Base-by-base conservation (phyloP, 1,140 invertebrate species). In the Thalassaphorura encarpata region DNA sequence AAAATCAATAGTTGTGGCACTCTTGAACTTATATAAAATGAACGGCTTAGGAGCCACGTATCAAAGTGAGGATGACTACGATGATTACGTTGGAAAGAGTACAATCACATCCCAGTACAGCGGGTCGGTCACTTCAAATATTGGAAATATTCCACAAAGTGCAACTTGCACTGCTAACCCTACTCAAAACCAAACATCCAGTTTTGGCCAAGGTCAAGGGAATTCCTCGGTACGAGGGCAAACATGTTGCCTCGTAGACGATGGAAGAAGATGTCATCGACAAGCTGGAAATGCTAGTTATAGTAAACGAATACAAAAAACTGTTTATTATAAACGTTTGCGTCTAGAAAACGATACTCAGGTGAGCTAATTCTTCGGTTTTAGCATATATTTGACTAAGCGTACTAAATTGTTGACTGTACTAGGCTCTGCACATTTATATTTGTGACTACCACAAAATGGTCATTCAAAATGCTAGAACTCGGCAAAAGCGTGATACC, bases 401-500 rank as follows among this genome's bases (percentile, higher is more conserved):
- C 42, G 16, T 39, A 1, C 19, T 31, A 46, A 21, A 13, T 23
- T 19, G n/a, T 66, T 26, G 56, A 58, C 40, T 54, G 24, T 76
- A 78, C 18, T 71, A 92, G 88, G 88, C 87, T 33, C 78, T 84
- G 64, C 92, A 97, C 68, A 93, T 87, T 68, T 97, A 97, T 70
- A 97, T 97, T 66, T 97, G 94, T 76, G 93, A 97, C 70, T 84
- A 86, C 68, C 93, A 97, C 71, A 97, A 97, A 74, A 83, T 83
- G 69, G 84, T 94, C 62, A 97, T 97, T 65, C 92, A 96, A 71
- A 89, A 84, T 71, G 88, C 91, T 15, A 80, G 92, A 61, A 85
- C 83, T 3, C 82, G 88, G 43, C 78, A 88, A 56, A 80, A 88
- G 56, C 88, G 89, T 69, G 90, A 96, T 68, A 93, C 89, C 8